These are phyloP conservation scores for Eriosoma lanigerum DNA, from an alignment of 1,140 invertebrate genomes.

Conservation along the genomic window DNA sequence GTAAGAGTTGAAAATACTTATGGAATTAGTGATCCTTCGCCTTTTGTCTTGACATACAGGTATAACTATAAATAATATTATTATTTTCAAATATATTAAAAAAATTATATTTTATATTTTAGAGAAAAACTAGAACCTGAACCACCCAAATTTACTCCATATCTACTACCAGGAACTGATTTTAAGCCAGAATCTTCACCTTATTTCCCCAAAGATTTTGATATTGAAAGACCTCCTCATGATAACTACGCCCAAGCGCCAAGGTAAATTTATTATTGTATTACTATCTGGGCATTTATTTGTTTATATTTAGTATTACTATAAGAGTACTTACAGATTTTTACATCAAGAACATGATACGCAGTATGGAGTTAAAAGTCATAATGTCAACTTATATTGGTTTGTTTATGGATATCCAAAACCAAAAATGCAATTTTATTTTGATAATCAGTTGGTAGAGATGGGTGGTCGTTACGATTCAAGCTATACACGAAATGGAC, in stretches of 20 bases:
- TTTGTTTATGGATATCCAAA: slow-evolving; percentile 92
- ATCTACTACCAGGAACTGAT: slow-evolving; percentile 76
- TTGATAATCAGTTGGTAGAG: slow-evolving; percentile 80
- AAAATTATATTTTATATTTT: slow-evolving; percentile 49
- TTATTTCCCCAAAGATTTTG: slow-evolving; percentile 87
- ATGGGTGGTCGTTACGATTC: slow-evolving; percentile 78
- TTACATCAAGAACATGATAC: slow-evolving; percentile 79
- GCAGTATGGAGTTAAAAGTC: slow-evolving; percentile 85
- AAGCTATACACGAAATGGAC: slow-evolving; percentile 85
- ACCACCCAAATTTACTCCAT: slow-evolving; percentile 75
- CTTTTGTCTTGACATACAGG: slow-evolving; percentile 73
- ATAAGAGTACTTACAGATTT: slow-evolving; percentile 63
- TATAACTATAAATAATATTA: neutral
- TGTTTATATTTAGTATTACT: slow-evolving; percentile 7
- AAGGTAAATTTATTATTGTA: slow-evolving; percentile 55
- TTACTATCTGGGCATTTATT: neutral
- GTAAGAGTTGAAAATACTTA: slow-evolving; percentile 94
- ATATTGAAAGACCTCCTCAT: slow-evolving; percentile 81
- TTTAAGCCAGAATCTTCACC: slow-evolving; percentile 85
- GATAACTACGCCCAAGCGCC: slow-evolving; percentile 80
- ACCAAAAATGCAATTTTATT: slow-evolving; percentile 84
- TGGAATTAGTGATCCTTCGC: slow-evolving; percentile 94
- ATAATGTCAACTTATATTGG: slow-evolving; percentile 85
- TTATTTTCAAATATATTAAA: neutral
- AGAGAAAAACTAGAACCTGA: slow-evolving; percentile 77